Evolutionary conservation across 2,113 vertebrate species (phyloP).

Genomic region (Loxodonta africana): DNA sequence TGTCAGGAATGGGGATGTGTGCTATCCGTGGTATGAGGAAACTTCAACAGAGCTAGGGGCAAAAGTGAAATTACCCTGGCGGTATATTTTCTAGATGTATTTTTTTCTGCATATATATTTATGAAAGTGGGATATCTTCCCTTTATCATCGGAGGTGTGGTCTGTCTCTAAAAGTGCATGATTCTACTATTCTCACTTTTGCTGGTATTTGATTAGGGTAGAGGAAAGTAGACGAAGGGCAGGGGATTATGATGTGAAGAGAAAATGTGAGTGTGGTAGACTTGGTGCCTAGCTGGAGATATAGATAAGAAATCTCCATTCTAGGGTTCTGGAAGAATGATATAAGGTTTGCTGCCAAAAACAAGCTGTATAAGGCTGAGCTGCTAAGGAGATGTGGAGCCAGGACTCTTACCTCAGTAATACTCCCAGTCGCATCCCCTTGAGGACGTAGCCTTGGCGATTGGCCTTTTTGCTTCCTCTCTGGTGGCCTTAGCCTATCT

Average conservation of each 20-base stretch:
- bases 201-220: neutral
- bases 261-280: neutral
- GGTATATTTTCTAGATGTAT: neutral
- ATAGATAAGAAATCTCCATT: neutral
- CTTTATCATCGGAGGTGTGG: neutral
- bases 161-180: neutral
- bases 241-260: neutral
- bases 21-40: neutral
- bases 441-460: neutral
- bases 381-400: neutral
- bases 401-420: neutral
- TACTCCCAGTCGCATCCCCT: neutral
- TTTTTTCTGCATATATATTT: neutral
- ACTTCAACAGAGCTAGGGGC: neutral
- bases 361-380: neutral
- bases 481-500: neutral
- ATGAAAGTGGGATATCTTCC: neutral
- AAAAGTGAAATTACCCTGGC: neutral
- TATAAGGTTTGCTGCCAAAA: neutral
- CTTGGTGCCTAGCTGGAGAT: neutral
- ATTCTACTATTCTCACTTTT: neutral
- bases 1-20: neutral
- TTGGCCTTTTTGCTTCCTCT: neutral
- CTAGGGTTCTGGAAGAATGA: neutral
- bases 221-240: neutral